phyloP scores from a whole-genome alignment of 2,797 vertebrate genomes.

The Antennarius maculatus region DNA sequence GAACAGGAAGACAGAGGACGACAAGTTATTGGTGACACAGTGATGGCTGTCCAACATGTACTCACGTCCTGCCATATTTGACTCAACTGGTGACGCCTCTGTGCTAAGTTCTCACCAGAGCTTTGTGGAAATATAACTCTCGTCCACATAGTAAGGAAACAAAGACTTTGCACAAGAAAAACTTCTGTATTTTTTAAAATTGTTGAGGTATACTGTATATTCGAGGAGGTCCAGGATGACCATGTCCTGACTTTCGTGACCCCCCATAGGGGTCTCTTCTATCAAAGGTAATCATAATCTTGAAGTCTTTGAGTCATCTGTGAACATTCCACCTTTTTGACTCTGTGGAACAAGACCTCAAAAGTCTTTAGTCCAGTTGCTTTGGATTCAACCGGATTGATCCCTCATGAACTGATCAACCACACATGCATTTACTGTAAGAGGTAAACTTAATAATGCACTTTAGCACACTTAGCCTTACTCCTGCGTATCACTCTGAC shows the following conservation, averaged over 20 bases:
- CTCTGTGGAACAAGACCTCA: no score
- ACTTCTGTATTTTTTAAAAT: no score
- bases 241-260: no score
- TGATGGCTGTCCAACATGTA: not conserved
- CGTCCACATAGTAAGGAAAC: not conserved
- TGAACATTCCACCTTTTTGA: no score
- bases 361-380: no score
- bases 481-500: not conserved
- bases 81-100: not conserved
- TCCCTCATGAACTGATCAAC: not conserved
- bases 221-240: no score
- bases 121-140: not conserved
- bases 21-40: conserved; percentile 10
- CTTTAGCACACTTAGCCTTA: not conserved
- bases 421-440: conserved; percentile 1
- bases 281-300: no score
- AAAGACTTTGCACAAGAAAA: no score
- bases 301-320: no score
- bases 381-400: not conserved
- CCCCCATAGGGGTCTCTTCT: no score
- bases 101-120: not conserved
- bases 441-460: conserved; percentile 7
- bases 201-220: no score
- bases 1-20: conserved; percentile 33
- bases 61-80: not conserved